A percentile compares a stretch with the other conserved stretches of the same genome.
Conservation (phyloP, 2,888 invertebrate genomes). For the Baccha elongata region DNA sequence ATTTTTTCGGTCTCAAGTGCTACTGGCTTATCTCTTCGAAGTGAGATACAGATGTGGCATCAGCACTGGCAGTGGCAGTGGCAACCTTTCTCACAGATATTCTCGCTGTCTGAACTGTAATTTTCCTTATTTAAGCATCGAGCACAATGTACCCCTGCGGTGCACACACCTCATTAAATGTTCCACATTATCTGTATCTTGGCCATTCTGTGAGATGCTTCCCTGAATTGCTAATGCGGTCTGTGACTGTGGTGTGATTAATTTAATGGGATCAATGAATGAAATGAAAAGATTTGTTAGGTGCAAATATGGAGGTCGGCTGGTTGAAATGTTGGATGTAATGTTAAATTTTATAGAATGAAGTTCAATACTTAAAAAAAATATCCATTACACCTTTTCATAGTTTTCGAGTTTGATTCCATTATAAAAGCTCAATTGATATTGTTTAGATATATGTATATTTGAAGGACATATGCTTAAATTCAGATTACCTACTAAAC, state of each 20-base stretch:
- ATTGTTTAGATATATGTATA: no score
- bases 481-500: no score
- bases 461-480: no score
- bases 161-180: slow-evolving; percentile 74
- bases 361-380: slow-evolving; percentile 1
- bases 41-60: slow-evolving; percentile 65
- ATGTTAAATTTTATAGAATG: not conserved
- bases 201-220: slow-evolving; percentile 60
- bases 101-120: slow-evolving; percentile 24
- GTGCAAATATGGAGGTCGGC: slow-evolving; percentile 38
- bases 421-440: no score
- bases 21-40: slow-evolving; percentile 60
- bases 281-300: slow-evolving; percentile 47
- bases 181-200: slow-evolving; percentile 58
- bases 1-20: slow-evolving; percentile 54
- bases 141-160: slow-evolving; percentile 57
- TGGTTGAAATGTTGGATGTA: not conserved
- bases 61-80: slow-evolving; percentile 23
- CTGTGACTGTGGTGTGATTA: slow-evolving; percentile 66
- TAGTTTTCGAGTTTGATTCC: no score
- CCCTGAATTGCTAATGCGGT: slow-evolving; percentile 68
- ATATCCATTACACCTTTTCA: not conserved
- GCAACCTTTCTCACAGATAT: slow-evolving; percentile 54
- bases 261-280: slow-evolving; percentile 62
- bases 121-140: slow-evolving; percentile 39